Evolutionary conservation across 2,797 vertebrate genomes (phyloP).

Genomic region (Stomatorhinus walkeri): DNA sequence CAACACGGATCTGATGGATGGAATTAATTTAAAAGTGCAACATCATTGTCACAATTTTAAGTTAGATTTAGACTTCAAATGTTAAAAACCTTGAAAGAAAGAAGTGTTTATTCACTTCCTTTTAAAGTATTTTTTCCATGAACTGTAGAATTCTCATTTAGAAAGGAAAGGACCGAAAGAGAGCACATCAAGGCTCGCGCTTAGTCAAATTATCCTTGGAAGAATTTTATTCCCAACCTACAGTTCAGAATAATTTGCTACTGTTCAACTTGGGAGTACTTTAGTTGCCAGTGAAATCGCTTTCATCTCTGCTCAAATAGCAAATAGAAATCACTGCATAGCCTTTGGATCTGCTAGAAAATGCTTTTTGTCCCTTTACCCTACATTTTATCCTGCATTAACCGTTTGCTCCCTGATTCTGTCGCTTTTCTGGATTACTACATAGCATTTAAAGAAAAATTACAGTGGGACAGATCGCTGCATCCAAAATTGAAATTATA

Average conservation of each 20-base stretch:
- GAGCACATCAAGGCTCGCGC: neutral
- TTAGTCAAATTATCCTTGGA: constrained; percentile 7
- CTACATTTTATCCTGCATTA: constrained; percentile 4
- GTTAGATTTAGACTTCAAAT: neutral
- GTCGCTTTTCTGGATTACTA: neutral
- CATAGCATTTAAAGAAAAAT: neutral
- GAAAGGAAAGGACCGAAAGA: neutral
- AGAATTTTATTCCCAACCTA: neutral
- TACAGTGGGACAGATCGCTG: neutral
- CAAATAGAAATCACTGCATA: neutral
- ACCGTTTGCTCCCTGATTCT: neutral
- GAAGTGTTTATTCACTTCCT: neutral
- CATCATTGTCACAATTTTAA: neutral
- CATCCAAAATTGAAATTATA: neutral
- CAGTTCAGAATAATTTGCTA: constrained; percentile 10
- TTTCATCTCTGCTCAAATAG: neutral
- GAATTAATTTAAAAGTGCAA: neutral
- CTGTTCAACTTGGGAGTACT: neutral
- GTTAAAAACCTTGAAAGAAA: neutral
- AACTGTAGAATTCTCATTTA: neutral
- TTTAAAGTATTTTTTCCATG: neutral
- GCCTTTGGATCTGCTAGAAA: neutral
- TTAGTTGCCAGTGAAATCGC: constrained; percentile 1
- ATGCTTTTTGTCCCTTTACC: neutral
- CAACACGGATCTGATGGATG: neutral